phyloP scores from a whole-genome alignment of 2,888 invertebrate genomes.

The Anarsia innoxiella region DNA sequence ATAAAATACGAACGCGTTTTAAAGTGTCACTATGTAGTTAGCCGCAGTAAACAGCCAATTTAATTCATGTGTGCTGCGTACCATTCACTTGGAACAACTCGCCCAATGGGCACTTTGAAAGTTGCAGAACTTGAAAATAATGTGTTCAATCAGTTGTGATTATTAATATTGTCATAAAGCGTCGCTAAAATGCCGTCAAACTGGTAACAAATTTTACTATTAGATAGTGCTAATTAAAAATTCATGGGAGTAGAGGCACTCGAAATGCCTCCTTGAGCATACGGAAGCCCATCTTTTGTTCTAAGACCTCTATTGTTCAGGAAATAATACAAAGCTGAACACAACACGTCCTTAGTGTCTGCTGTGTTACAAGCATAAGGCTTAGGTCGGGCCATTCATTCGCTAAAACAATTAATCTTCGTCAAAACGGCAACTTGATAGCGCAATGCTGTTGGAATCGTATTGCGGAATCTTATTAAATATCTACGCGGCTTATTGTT shows the following conservation, averaged over 20 bases:
- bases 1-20: too few species aligned
- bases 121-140: conserved; percentile 10
- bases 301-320: conserved; percentile 16
- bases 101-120: conserved; percentile 5
- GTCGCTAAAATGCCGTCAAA: conserved; percentile 7
- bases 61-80: not conserved
- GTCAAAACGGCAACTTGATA: conserved; percentile 55
- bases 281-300: conserved; percentile 15
- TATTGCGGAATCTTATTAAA: conserved; percentile 64
- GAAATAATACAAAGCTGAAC: conserved; percentile 18
- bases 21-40: too few species aligned
- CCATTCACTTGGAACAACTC: conserved; percentile 3
- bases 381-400: conserved; percentile 35
- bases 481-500: conserved; percentile 61
- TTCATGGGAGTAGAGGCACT: not conserved
- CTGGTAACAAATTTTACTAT: conserved; percentile 5
- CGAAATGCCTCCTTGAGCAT: conserved; percentile 12
- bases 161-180: not conserved
- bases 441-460: conserved; percentile 52
- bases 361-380: conserved; percentile 34
- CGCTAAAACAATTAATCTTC: conserved; percentile 56
- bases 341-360: conserved; percentile 18
- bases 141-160: conserved; percentile 1
- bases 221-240: conserved; percentile 8
- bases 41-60: too few species aligned